phyloP scores from a whole-genome alignment of 2,797 vertebrate genomes.

The Myioborus miniatus region DNA sequence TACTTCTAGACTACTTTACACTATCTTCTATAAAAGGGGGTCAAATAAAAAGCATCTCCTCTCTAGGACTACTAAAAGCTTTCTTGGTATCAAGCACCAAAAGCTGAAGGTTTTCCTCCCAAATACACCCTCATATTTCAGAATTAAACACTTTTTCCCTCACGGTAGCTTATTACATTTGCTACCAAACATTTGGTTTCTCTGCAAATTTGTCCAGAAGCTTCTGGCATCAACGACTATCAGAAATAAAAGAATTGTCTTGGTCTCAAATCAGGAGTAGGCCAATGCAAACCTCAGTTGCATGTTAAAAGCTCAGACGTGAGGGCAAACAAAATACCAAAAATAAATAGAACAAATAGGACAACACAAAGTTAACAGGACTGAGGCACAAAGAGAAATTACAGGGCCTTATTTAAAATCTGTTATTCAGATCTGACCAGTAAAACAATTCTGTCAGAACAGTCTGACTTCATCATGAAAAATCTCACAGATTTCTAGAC shows the following conservation, averaged over 20 bases:
- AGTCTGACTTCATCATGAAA: background rate
- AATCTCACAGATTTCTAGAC: background rate
- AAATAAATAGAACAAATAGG: background rate
- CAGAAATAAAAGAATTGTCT: background rate
- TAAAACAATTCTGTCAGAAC: background rate
- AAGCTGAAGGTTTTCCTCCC: background rate
- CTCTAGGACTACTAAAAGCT: background rate
- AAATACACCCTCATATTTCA: background rate
- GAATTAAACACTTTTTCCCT: background rate
- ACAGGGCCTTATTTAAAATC: background rate
- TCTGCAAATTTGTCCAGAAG: background rate
- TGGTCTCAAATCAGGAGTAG: background rate
- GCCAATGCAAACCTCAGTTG: background rate
- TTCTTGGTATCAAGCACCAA: background rate
- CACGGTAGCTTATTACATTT: background rate
- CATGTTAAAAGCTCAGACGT: background rate
- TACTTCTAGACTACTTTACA: background rate
- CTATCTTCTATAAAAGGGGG: accelerated
- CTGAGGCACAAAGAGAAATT: background rate
- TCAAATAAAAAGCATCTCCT: background rate
- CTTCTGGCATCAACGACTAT: background rate
- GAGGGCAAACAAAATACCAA: background rate
- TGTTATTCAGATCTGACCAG: background rate
- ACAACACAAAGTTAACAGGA: background rate
- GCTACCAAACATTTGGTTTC: background rate